Evolutionary conservation across 2,888 invertebrate species (phyloP), one percentile per base, ranked within the genome.

Genomic region (Mythimna vitellina): DNA sequence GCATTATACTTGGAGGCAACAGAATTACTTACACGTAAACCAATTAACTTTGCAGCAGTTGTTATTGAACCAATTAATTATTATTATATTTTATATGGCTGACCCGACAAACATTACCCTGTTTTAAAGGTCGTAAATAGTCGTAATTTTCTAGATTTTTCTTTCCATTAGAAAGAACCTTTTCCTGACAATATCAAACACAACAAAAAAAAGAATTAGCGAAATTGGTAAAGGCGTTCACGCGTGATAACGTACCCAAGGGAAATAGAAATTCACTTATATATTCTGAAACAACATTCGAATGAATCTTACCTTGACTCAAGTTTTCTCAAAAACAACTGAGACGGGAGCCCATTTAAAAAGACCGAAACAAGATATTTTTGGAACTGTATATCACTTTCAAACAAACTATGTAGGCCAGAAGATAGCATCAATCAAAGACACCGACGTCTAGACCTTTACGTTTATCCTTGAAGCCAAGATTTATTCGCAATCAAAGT

Each of bases 401-500:
- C 29, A 60, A 70, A 76, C 29, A 1, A 53, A 68, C 32, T 57
- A 60, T 65, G 66, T 71, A 61, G 70, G 69, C 32, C 57, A 81
- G 25, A 76, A 74, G 73, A 70, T 66, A 73, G 62, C 75, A 78
- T 78, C 77, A 49, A 84, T 78, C 76, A 84, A 74, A 81, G 67
- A 73, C 65, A 61, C 61, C 71, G 70, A 68, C 70, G 29, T 66
- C n/a, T 66, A 78, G 58, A 76, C 73, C 69, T 79, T 83, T 72
- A 29, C 22, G 38, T 65, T 60, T 65, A 83, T 76, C 85, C 85
- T 83, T 85, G 85, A 46, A 76, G 61, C 38, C 38, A 71, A 82
- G 74, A 83, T 85, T 76, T 74, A 81, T 75, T 54, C 51, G 69
- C 76, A 76, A 79, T 83, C 83, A 79, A 76, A 76, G 56, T 84